Base-by-base conservation (phyloP, 2,888 invertebrate genomes). In the Lampropteryx suffumata region DNA sequence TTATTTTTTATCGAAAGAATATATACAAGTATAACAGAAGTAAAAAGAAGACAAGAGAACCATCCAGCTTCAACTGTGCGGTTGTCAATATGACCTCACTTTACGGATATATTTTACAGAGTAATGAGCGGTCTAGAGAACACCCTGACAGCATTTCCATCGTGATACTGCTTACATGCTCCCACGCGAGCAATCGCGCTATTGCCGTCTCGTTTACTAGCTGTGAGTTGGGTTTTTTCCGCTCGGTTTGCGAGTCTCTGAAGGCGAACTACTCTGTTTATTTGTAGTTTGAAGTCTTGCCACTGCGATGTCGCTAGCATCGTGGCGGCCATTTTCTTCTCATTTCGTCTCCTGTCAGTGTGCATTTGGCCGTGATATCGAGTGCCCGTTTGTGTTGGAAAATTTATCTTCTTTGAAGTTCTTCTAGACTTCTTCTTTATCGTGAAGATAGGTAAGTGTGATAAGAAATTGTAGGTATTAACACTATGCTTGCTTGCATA, bases 251-350 rank as follows among this genome's bases (percentile, higher is more conserved):
- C 26, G 53, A 48, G 41, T 57, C 65, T 77, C 76, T 78, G 72
- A 69, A 54, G 43, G 43, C 28, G 29, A 11, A 21, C 37, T 64
- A 60, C 71, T 72, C 82, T 82, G 67, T 40, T 63, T 39, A 51
- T 59, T 51, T 62, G 70, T 75, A 73, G 79, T 79, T 73, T 72
- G 59, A 57, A 63, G 72, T 67, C 62, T 62, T 66, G 71, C 65
- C 68, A 65, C 75, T 63, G 61, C 62, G 61, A 62, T 65, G 82
- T 67, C 77, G 83, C 76, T 59, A 67, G 50, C 50, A 61, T 65
- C 53, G 59, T 60, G 78, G 66, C 82, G 62, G 87, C 89, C 87
- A 88, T 89, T 87, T 89, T 88, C 86, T 89, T 90, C 89, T 87
- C 84, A 80, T 78, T 84, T 79, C 79, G 73, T 76, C 76, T 59